Evolutionary conservation across 2,797 vertebrate species (phyloP), one percentile per base, ranked within the genome.

Genomic region (Hybognathus amarus): DNA sequence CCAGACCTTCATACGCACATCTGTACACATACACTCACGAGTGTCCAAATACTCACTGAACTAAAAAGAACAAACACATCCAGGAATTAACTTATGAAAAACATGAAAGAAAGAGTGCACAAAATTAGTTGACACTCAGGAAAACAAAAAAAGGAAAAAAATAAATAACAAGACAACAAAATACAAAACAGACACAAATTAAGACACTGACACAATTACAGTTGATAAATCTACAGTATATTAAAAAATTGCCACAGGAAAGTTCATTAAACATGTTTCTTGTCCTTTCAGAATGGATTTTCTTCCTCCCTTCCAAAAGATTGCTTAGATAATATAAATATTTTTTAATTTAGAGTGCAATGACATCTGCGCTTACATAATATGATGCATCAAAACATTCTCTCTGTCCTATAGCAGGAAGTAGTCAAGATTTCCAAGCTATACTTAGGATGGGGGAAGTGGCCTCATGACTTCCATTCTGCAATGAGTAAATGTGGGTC

Each of bases 41-140:
- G 68, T 24, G 54, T 50, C 68, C 10, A 89, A 90, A 93, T 92
- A 93, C 92, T 92, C 92, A 92, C 92, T 88, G 88, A 91, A 84
- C 84, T 86, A 82, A 85, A 90, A 90, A 74, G 20, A 88, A 84
- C 87, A 86, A 88, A 88, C 86, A 68, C 79, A 91, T 90, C 89
- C 50, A 79, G 88, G 84, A 83, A 87, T 89, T 85, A 87, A 87
- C 78, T 86, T 82, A 90, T 83, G 59, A 92, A 86, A 85, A 91
- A 92, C 88, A 92, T 88, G 89, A 91, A 92, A 92, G 86, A 93
- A 91, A 87, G 89, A 76, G 73, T 89, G n/a, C 79, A 90, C 87
- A 89, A 91, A 92, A 92, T 92, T 89, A 90, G 86, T 81, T 83
- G 69, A 92, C 83, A 80, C 85, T 80, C 89, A 80, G 63, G 52